Percentiles rank a stretch among this genome's conserved stretches.
Conservation (phyloP, 2,113 vertebrate genomes). For the Neolamprologus sp. region DNA sequence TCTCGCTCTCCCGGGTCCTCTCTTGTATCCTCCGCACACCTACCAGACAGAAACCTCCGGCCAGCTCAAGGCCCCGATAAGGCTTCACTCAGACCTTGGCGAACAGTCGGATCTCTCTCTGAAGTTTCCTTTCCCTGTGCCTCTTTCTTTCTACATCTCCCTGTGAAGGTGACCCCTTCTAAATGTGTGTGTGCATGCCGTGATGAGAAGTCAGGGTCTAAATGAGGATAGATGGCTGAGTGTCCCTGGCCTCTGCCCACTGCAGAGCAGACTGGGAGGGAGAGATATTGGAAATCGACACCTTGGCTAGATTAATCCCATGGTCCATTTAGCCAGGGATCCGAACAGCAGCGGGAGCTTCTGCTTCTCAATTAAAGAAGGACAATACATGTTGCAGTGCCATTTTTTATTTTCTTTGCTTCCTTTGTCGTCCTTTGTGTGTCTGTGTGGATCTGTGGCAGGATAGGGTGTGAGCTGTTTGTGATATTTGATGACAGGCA, state of each 20-base stretch:
- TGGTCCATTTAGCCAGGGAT: constrained; percentile 64
- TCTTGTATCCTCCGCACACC: constrained; percentile 20
- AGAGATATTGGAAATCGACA: constrained; percentile 70
- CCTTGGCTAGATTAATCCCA: constrained; percentile 68
- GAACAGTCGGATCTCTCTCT: constrained; percentile 40
- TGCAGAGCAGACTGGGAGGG: constrained; percentile 35
- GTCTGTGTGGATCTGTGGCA: neutral
- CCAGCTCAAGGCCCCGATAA: constrained; percentile 47
- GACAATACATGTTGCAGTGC: constrained; percentile 27
- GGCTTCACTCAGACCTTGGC: constrained; percentile 43
- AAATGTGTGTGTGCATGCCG: constrained; percentile 1
- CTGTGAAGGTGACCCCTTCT: constrained; percentile 64
- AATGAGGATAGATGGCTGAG: constrained; percentile 69
- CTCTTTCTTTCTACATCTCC: neutral
- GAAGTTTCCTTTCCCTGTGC: constrained; percentile 27
- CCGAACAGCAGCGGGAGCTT: constrained; percentile 26
- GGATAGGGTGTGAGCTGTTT: constrained; percentile 12
- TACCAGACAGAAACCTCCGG: constrained; percentile 32
- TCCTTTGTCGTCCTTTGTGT: neutral
- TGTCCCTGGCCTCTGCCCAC: constrained; percentile 59
- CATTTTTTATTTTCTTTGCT: neutral
- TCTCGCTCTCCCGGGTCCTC: constrained; percentile 1
- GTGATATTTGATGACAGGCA: constrained; percentile 19
- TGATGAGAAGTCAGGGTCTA: constrained; percentile 61
- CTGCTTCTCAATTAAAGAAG: constrained; percentile 44